phyloP scores from a whole-genome alignment of 2,797 vertebrate species.

The Microchirus variegatus region DNA sequence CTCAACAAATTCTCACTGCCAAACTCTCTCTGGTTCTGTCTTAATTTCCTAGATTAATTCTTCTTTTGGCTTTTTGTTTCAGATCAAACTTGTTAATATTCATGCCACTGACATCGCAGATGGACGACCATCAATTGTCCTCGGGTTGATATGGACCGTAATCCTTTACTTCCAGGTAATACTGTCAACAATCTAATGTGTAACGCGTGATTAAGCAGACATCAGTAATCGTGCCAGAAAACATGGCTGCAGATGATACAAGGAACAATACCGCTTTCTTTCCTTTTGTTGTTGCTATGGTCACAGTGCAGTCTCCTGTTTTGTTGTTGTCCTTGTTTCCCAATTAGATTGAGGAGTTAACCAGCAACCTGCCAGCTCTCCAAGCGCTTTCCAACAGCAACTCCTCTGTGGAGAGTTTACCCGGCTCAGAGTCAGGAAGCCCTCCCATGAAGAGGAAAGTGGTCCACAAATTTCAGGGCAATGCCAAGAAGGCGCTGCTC shows the following conservation, averaged over 20 bases:
- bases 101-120: slow-evolving; percentile 98
- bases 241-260: background rate
- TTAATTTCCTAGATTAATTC: slow-evolving; percentile 30
- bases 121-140: slow-evolving; percentile 94
- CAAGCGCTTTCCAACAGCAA: slow-evolving; percentile 90
- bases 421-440: slow-evolving; percentile 89
- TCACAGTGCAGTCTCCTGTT: background rate
- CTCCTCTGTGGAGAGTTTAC: slow-evolving; percentile 92
- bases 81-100: slow-evolving; percentile 99
- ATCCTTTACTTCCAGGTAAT: slow-evolving; percentile 98
- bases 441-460: slow-evolving; percentile 96
- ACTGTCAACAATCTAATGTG: background rate
- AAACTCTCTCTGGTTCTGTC: background rate
- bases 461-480: slow-evolving; percentile 90
- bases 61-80: slow-evolving; percentile 51
- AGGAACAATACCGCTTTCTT: background rate
- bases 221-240: slow-evolving; percentile 4
- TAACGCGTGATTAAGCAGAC: background rate
- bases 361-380: slow-evolving; percentile 93
- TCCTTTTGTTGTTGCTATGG: slow-evolving; percentile 17
- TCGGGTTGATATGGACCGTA: slow-evolving; percentile 96
- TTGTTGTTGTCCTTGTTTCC: slow-evolving; percentile 11
- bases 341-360: slow-evolving; percentile 94
- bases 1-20: background rate
- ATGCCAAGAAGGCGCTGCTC: slow-evolving; percentile 92